Evolutionary conservation across 37 sponge, comb jelly and placozoan genomes (phyloP).

Genomic region (Beroe forskalii): DNA sequence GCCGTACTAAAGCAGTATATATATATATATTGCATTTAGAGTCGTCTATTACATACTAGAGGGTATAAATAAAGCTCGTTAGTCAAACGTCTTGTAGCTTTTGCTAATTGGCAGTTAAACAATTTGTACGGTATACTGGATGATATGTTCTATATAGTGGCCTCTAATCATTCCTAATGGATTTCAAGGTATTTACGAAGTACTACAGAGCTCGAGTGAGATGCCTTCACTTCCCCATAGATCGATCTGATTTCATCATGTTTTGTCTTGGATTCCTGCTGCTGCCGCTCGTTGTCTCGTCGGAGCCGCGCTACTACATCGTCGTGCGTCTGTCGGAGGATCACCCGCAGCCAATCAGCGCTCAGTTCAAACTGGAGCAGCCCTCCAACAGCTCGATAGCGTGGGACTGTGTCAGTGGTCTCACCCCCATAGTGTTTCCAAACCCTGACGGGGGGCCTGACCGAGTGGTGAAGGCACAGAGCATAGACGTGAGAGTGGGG

Average conservation of each 20-base stretch:
- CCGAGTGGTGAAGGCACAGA: slow-evolving; percentile 42
- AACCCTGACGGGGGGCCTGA: not conserved
- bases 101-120: not conserved
- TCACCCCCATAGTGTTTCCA: slow-evolving; percentile 41
- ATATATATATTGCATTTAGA: not conserved
- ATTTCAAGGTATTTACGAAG: not conserved
- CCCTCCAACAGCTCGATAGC: slow-evolving; percentile 8
- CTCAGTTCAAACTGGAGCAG: slow-evolving; percentile 33
- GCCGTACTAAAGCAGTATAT: not conserved
- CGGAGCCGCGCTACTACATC: slow-evolving; percentile 58
- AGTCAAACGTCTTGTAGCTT: not conserved
- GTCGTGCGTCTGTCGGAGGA: slow-evolving; percentile 8
- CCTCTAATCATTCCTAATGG: not conserved
- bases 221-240: not conserved
- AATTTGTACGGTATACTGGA: not conserved
- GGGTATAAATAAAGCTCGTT: not conserved
- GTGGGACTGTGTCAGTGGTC: slow-evolving; percentile 63
- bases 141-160: not conserved
- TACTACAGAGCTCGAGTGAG: not conserved
- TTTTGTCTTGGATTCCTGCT: not conserved
- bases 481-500: slow-evolving; percentile 55
- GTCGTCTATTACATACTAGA: not conserved
- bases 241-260: not conserved
- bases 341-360: not conserved
- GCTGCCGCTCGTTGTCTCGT: not conserved